phyloP scores from a whole-genome alignment of 2,888 invertebrate species.

The Epinotia brunnichana region DNA sequence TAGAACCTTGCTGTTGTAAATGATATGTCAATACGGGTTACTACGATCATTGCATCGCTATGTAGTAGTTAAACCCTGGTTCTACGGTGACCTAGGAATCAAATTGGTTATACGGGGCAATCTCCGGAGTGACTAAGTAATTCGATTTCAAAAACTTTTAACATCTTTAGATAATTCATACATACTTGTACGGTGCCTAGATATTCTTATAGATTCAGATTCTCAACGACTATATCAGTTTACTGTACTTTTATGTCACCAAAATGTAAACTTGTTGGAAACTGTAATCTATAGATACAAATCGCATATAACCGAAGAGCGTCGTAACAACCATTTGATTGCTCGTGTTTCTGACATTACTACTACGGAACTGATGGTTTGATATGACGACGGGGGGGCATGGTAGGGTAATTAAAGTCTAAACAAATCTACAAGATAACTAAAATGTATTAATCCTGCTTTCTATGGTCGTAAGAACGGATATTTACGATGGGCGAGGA shows the following conservation, averaged over 20 bases:
- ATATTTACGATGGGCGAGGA: neutral
- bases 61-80: no score
- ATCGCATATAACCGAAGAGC: neutral
- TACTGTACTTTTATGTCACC: conserved; percentile 7
- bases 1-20: no score
- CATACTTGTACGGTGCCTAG: no score
- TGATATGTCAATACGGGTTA: no score
- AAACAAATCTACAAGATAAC: conserved; percentile 18
- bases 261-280: conserved; percentile 6
- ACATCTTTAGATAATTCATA: no score
- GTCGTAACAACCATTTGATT: neutral
- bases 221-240: conserved; percentile 3
- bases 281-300: neutral
- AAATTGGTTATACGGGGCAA: no score
- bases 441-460: conserved; percentile 17
- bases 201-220: no score
- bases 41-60: no score
- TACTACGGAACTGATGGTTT: neutral
- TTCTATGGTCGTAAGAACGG: conserved; percentile 4
- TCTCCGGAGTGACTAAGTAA: no score
- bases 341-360: neutral
- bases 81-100: no score
- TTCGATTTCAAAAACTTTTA: no score
- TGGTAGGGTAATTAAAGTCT: conserved; percentile 17
- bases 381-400: neutral